These are phyloP conservation scores for Drosophila phalerata DNA, from an alignment of 2,888 invertebrate genomes.

Conservation along the genomic window DNA sequence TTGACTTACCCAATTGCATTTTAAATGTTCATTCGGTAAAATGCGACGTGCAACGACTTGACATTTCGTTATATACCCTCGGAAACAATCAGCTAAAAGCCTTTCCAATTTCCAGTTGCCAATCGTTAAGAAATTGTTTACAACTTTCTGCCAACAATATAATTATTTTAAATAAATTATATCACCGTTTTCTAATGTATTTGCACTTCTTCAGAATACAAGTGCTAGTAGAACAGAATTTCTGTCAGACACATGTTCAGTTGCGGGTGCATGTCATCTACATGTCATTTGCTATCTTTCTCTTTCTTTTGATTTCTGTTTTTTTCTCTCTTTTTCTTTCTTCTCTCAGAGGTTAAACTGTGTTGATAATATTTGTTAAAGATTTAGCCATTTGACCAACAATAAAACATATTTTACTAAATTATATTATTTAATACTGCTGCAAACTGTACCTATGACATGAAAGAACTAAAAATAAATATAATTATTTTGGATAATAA, in stretches of 20 bases:
- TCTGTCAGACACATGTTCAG: conserved; percentile 29
- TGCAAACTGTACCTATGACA: too few species aligned
- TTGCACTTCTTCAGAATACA: conserved; percentile 7
- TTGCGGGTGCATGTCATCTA: background rate
- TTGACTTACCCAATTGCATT: conserved; percentile 68
- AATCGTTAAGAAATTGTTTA: conserved; percentile 8
- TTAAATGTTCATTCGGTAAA: conserved; percentile 42
- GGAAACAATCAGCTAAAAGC: conserved; percentile 47
- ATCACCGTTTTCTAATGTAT: conserved; percentile 7
- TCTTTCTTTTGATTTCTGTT: background rate
- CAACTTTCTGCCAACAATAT: conserved; percentile 34
- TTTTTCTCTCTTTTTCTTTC: background rate
- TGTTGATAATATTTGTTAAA: too few species aligned
- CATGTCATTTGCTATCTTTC: background rate
- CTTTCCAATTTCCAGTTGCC: conserved; percentile 25
- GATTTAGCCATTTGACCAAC: too few species aligned
- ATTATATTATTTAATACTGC: too few species aligned
- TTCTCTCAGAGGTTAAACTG: background rate
- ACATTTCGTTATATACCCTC: conserved; percentile 55
- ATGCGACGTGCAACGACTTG: conserved; percentile 26
- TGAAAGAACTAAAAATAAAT: too few species aligned
- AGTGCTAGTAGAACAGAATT: conserved; percentile 1
- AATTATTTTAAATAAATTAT: conserved; percentile 53
- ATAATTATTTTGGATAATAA: too few species aligned
- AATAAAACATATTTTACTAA: too few species aligned